phyloP scores from a whole-genome alignment of 2,888 invertebrate genomes.

The Synergus itoensis region DNA sequence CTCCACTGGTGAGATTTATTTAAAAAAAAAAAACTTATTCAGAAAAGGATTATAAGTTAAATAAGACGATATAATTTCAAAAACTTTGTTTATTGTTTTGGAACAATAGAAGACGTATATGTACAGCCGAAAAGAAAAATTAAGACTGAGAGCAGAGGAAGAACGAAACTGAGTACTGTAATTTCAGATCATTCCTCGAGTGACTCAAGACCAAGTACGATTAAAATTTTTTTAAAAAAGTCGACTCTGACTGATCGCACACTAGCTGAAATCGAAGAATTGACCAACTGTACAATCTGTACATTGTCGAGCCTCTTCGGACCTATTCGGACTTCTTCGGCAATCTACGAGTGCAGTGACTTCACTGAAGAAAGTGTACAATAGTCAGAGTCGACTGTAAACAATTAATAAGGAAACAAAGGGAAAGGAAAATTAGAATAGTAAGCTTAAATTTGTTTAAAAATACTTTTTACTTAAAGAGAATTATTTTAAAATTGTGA shows the following conservation, averaged over 20 bases:
- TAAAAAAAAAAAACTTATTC: neutral
- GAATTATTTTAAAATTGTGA: neutral
- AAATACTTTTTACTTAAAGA: neutral
- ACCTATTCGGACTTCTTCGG: too few species aligned
- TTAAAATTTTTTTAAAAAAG: neutral
- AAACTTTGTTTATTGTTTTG: neutral
- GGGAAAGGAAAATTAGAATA: too few species aligned
- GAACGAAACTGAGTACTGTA: constrained; percentile 62
- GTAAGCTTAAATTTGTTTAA: too few species aligned
- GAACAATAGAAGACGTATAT: constrained; percentile 13
- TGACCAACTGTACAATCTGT: too few species aligned
- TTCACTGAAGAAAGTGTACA: too few species aligned
- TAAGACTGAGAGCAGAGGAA: constrained; percentile 58
- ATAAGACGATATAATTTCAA: neutral
- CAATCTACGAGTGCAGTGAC: too few species aligned
- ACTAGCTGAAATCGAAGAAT: too few species aligned
- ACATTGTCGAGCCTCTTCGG: too few species aligned
- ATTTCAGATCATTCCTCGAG: constrained; percentile 55
- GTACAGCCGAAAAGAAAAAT: constrained; percentile 42
- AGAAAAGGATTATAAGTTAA: neutral
- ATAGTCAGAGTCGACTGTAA: too few species aligned
- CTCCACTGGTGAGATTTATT: constrained; percentile 62
- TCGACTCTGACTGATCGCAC: too few species aligned
- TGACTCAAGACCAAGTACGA: constrained; percentile 63
- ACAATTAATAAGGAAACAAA: too few species aligned